Evolutionary conservation across 2,797 vertebrate genomes (phyloP).

Genomic region (Pantherophis vulpinus): DNA sequence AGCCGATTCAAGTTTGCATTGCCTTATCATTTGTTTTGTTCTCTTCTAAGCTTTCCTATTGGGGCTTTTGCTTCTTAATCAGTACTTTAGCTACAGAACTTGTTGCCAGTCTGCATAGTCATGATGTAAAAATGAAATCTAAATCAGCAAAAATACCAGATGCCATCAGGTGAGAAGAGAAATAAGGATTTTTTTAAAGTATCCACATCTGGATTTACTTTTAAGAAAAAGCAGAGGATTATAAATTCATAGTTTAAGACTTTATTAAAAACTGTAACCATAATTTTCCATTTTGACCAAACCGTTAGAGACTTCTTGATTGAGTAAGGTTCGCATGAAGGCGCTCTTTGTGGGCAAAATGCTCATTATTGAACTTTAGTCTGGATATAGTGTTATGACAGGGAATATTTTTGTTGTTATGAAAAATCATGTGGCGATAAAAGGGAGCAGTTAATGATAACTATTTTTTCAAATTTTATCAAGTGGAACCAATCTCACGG

Average conservation of each 20-base stretch:
- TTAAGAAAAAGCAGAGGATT: background rate
- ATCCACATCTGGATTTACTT: background rate
- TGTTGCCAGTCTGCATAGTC: conserved; percentile 3
- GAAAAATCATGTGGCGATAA: conserved; percentile 4
- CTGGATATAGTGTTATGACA: background rate
- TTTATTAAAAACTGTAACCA: background rate
- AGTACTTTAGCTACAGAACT: background rate
- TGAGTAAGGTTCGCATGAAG: background rate
- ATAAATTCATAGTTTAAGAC: background rate
- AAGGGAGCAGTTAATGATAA: conserved; percentile 3
- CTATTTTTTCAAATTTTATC: background rate
- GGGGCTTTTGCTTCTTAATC: conserved; percentile 28
- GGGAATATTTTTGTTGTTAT: background rate
- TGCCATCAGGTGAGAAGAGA: background rate
- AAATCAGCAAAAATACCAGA: background rate
- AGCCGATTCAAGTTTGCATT: conserved; percentile 23
- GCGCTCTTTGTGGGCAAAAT: background rate
- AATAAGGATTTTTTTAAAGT: background rate
- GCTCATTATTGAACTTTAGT: background rate
- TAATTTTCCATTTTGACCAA: background rate
- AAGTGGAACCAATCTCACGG: conserved; percentile 1
- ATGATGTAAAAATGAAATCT: background rate
- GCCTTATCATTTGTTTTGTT: conserved; percentile 21
- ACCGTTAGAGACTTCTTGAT: background rate
- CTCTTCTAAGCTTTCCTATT: conserved; percentile 17